Base-by-base conservation (phyloP, 2,888 invertebrate species). In the Schizotus pectinicornis region DNA sequence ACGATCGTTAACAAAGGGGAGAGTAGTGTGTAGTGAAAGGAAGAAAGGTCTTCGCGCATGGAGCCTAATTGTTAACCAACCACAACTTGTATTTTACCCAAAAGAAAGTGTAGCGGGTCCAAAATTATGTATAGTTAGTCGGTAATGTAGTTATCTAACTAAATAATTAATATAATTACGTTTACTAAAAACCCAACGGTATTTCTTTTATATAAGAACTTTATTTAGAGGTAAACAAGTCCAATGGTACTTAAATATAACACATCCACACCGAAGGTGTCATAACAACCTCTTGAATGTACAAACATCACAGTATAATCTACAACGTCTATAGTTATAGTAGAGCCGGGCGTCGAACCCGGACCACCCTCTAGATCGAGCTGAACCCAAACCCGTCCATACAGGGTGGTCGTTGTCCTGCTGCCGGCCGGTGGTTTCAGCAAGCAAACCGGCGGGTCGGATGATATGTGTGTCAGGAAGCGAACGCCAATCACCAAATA, bases 11-110 rank as follows among this genome's bases (percentile, higher is more conserved):
- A 65, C 11, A 81, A 81, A 49, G 82, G 82, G 31, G 85, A 85
- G 70, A 85, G 84, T 74, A 83, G 83, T 73, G 84, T 84, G 59
- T 84, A 79, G 64, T 46, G 55, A n/a, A 35, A 35, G 22, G 5
- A 2, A 2, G 22, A 6, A 41, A 41, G 31, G 7, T 22, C 12
- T 42, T 13, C 11, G 14, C 11, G 30, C 13, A 22, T 11, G 36
- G 31, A 38, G 49, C 49, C 49, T 49, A 49, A 49, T 22, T 38
- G 36, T 36, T 22, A 22, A 14, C 8, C 38, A 31, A 31, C 11
- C 30, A 47, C 36, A 47, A 36, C 33, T n/a, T 42, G 51, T 51
- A 38, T 41, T 42, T 35, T 51, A 42, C 51, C 43, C 51, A 38
- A 13, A n/a, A 38, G 22, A 52, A 56, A 33, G 51, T 57, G 61